phyloP scores from a whole-genome alignment of 2,888 invertebrate species.

The Oxystoma pomonae region DNA sequence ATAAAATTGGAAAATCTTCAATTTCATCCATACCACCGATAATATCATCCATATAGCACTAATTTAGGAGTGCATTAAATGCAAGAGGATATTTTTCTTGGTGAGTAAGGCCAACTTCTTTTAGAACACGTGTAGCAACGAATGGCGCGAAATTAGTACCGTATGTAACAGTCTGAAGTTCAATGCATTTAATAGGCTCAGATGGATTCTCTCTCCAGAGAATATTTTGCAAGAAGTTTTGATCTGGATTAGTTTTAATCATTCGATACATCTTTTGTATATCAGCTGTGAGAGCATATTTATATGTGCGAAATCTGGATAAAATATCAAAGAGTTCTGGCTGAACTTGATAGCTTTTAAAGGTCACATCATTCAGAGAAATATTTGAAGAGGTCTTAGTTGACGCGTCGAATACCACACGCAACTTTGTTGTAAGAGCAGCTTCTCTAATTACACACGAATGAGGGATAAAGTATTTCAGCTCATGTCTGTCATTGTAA shows the following conservation, averaged over 20 bases:
- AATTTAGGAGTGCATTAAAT: not conserved
- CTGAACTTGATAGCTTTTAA: slow-evolving; percentile 19
- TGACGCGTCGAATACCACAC: slow-evolving; percentile 22
- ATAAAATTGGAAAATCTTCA: too few relatives aligned
- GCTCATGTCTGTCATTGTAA: not conserved
- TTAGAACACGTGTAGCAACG: slow-evolving; percentile 15
- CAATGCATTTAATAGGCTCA: slow-evolving; percentile 16
- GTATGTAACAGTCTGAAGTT: slow-evolving; percentile 22
- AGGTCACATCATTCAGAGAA: slow-evolving; percentile 20
- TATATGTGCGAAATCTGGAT: slow-evolving; percentile 11
- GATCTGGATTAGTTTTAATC: slow-evolving; percentile 15
- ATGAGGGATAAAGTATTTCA: slow-evolving; percentile 19
- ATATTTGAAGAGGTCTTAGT: slow-evolving; percentile 10
- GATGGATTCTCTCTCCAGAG: slow-evolving; percentile 20
- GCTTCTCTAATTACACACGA: slow-evolving; percentile 14
- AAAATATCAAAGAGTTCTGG: slow-evolving; percentile 20
- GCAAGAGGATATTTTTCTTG: slow-evolving; percentile 13
- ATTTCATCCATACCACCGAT: slow-evolving; percentile 3
- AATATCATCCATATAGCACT: slow-evolving; percentile 12
- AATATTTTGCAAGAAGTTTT: slow-evolving; percentile 20
- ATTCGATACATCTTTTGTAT: slow-evolving; percentile 24
- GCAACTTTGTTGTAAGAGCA: slow-evolving; percentile 13
- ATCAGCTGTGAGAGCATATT: slow-evolving; percentile 16
- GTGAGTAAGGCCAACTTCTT: slow-evolving; percentile 12
- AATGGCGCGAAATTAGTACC: slow-evolving; percentile 20